Evolutionary conservation across 2,888 invertebrate genomes (phyloP), one percentile per base, ranked within the genome.

Genomic region (Drosophila bunnanda): DNA sequence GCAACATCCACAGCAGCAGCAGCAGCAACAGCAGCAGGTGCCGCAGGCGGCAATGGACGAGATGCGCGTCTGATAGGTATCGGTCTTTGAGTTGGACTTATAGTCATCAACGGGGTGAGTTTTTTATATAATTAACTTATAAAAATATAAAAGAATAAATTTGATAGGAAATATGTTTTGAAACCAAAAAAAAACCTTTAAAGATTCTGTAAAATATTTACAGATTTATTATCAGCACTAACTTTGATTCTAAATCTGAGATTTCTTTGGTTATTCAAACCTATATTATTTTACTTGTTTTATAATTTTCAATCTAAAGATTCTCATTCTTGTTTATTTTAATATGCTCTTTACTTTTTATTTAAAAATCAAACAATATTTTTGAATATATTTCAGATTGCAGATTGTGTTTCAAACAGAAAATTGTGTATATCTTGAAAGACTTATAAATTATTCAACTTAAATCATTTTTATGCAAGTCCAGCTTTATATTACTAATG

Each of bases 11-110:
- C 84, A 91, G 92, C 71, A 90, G 93, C 48, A 93, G 92, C 10
- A 94, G 93, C 48, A 93, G 92, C 10, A 94, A 92, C 73, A 94
- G 92, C 75, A 94, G 93, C 86, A 93, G 92, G 95, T 96, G 92
- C 96, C 96, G 56, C 96, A 96, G 91, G 96, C 96, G 79, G 96
- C 96, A 74, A 96, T 97, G 93, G 96, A 96, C 92, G 97, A 97
- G 93, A 97, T 97, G 97, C 94, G 97, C 93, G 97, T 97, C 95
- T 97, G 97, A 97, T 96, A 92, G 92, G 91, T 91, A 81, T 90
- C 92, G 90, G 91, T 91, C 88, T 92, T 92, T 90, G 92, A 92
- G 89, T 89, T 92, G 88, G 91, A 91, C 80, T 92, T 92, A 92
- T 92, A 92, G 91, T 92, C 91, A 88, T 92, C 91, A 89, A 88